Conservation (phyloP, 1,140 invertebrate genomes). For the Brachystomella parvula region DNA sequence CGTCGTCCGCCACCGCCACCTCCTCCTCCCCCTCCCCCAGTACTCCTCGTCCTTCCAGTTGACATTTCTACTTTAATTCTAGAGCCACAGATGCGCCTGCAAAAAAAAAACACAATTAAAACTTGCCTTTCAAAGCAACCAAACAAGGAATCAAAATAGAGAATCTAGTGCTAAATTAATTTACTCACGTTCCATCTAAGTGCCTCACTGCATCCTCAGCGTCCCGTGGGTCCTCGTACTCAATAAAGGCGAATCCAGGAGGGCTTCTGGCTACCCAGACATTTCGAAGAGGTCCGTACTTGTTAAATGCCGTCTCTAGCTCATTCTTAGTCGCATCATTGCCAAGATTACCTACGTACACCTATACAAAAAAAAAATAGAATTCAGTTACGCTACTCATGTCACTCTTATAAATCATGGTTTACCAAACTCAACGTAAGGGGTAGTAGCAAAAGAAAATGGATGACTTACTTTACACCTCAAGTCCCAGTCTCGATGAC, state of each 20-base stretch:
- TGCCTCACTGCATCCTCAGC: constrained; percentile 91
- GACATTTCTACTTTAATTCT: constrained; percentile 80
- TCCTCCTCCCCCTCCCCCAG: constrained; percentile 50
- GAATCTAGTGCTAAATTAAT: not conserved
- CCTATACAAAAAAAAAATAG: not conserved
- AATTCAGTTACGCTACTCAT: not conserved
- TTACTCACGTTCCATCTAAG: constrained; percentile 81
- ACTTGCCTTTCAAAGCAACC: not conserved
- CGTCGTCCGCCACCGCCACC: constrained; percentile 38
- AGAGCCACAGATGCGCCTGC: constrained; percentile 68
- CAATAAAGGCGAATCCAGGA: constrained; percentile 65
- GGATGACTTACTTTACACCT: constrained; percentile 75
- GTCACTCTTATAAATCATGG: not conserved
- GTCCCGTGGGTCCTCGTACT: constrained; percentile 94
- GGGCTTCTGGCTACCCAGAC: constrained; percentile 90
- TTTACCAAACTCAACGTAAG: not conserved
- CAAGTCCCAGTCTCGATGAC: constrained; percentile 81
- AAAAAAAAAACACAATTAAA: constrained; percentile 4
- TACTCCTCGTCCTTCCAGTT: constrained; percentile 66
- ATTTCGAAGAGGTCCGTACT: constrained; percentile 89
- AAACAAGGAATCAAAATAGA: not conserved
- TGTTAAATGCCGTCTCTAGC: constrained; percentile 84
- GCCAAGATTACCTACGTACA: constrained; percentile 91
- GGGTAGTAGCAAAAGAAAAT: not conserved
- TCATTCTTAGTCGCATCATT: constrained; percentile 84